Percentiles rank a stretch among this genome's conserved stretches.
These are phyloP conservation scores for Eilema depressum DNA, from an alignment of 2,888 invertebrate genomes.

Conservation along the genomic window DNA sequence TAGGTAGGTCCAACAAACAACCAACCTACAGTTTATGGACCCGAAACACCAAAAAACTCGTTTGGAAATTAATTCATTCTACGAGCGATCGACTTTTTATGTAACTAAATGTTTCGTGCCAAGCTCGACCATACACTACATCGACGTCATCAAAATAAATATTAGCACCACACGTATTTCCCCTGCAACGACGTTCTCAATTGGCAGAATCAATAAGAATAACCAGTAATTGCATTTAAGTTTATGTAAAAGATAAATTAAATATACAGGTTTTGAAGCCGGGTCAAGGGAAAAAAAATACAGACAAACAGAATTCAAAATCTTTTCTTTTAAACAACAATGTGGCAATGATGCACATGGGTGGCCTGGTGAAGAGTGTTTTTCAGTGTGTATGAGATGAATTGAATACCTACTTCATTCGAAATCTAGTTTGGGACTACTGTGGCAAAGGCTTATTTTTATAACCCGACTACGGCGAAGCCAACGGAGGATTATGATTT, in stretches of 20 bases:
- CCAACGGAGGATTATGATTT: no score
- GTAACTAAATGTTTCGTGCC: background rate
- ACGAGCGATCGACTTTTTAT: background rate
- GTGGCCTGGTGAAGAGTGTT: background rate
- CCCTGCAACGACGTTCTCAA: background rate
- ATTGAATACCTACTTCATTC: background rate
- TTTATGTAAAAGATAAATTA: background rate
- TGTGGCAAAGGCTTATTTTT: no score
- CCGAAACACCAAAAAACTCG: no score
- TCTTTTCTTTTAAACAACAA: background rate
- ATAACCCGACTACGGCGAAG: no score
- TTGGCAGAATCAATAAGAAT: background rate
- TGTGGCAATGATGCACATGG: background rate
- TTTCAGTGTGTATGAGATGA: background rate
- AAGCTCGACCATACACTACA: background rate
- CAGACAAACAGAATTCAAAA: background rate
- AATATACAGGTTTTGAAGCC: background rate
- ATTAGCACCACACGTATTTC: background rate
- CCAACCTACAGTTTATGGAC: no score
- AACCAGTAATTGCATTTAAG: no score
- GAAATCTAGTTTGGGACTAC: no score
- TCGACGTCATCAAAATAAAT: conserved; percentile 4
- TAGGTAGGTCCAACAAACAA: no score
- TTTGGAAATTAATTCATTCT: background rate
- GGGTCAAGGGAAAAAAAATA: background rate